phyloP scores from a whole-genome alignment of 1,140 invertebrate genomes.

The Plutomurus gul region DNA sequence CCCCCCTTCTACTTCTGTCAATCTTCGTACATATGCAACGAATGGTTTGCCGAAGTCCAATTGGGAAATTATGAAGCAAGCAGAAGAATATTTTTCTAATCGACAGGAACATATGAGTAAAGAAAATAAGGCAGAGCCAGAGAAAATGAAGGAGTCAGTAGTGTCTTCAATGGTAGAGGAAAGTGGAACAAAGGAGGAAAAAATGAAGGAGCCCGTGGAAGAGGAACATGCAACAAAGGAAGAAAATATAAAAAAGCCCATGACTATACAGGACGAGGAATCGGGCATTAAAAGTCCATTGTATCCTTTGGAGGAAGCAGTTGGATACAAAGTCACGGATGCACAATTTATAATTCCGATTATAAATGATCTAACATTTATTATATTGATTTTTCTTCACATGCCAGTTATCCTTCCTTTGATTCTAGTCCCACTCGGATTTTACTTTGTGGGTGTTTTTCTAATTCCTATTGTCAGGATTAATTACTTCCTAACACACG shows the following conservation, averaged over 20 bases:
- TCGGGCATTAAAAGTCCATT: not conserved
- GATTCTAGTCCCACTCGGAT: not conserved
- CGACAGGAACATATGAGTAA: too few relatives aligned
- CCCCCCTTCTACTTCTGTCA: too few relatives aligned
- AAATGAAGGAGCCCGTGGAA: not conserved
- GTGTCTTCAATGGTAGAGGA: too few relatives aligned
- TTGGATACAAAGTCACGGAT: not conserved
- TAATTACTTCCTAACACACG: not conserved
- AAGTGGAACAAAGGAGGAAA: too few relatives aligned
- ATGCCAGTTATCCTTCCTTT: not conserved
- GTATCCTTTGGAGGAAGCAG: not conserved
- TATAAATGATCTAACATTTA: not conserved
- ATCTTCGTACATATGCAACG: too few relatives aligned
- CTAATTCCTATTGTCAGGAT: constrained; percentile 5
- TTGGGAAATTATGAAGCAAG: too few relatives aligned
- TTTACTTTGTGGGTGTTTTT: not conserved
- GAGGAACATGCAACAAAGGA: not conserved
- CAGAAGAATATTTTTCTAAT: too few relatives aligned
- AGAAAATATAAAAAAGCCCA: not conserved
- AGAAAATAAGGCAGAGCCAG: too few relatives aligned
- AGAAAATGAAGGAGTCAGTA: too few relatives aligned
- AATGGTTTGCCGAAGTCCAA: too few relatives aligned
- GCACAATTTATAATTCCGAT: not conserved
- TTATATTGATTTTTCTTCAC: not conserved
- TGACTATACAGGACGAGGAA: not conserved